Base-by-base conservation (phyloP, 2,797 vertebrate species). In the Micrastur ruficollis region DNA sequence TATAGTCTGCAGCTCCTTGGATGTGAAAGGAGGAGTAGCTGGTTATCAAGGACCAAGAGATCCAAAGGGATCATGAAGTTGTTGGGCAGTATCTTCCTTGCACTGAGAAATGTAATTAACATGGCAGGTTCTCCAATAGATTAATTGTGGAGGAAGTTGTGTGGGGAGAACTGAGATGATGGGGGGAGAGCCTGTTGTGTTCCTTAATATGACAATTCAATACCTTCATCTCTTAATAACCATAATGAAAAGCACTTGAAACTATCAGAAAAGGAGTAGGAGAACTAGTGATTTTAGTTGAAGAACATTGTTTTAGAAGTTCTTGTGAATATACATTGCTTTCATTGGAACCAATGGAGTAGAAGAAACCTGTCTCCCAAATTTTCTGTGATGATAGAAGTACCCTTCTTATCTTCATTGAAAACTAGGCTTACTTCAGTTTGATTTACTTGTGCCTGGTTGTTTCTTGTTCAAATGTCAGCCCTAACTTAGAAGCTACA, bases 381-480 rank as follows among this genome's bases (percentile, higher is more conserved):
- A 29, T 86, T 65, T 81, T 67, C n/a, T 52, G 32, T 66, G 49
- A 22, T 68, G 34, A 44, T 17, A 62, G 22, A 94, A 89, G 44
- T 72, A 17, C 16, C 23, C 53, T 75, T 73, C 26, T 74, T 62
- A 46, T 72, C 73, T 84, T 86, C 46, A 18, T 36, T 4, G 6
- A 90, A 95, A 81, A 68, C 32, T 17, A 53, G 66, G 5, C 49
- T 89, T 89, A 16, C 26, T 88, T 79, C 59, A 50, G 32, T 72
- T 76, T 62, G 47, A 73, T 87, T 83, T 65, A 52, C 76, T 93
- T 50, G 46, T 88, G 53, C 11, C 67, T 95, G 82, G 52, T 75
- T 91, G 74, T 83, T 66, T 81, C 89, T 81, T 79, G 27, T 88
- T 93, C 68, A 93, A 75, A 90, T 94, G 92, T 90, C 92, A 94